Percentiles rank a stretch among this genome's conserved stretches.
Conservation (phyloP, 2,888 invertebrate genomes). For the Synanthedon vespiformis region DNA sequence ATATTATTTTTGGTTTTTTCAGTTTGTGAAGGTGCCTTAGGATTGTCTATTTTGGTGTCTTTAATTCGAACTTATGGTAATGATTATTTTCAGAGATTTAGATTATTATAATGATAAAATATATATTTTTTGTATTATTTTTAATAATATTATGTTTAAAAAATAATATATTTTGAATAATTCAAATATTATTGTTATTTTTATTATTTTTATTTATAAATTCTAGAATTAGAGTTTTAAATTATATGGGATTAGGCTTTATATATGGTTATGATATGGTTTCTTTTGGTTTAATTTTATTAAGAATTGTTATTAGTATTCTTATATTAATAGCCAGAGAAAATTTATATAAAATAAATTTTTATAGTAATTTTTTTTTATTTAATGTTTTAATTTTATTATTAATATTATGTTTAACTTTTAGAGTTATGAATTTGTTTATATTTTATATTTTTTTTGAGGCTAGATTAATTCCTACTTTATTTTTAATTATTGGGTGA, state of each 20-base stretch:
- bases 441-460: conserved; percentile 81
- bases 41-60: conserved; percentile 72
- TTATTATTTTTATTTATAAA: conserved; percentile 60
- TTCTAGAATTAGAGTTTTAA: conserved; percentile 33
- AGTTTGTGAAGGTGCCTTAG: conserved; percentile 76
- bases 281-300: conserved; percentile 67
- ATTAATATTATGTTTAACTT: conserved; percentile 68
- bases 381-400: conserved; percentile 64
- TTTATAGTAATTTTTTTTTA: conserved; percentile 63
- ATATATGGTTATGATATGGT: conserved; percentile 60
- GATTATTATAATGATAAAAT: conserved; percentile 70
- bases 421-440: conserved; percentile 71
- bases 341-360: conserved; percentile 47
- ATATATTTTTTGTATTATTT: conserved; percentile 58
- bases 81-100: conserved; percentile 74
- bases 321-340: conserved; percentile 72
- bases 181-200: conserved; percentile 62
- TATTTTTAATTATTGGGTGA: conserved; percentile 76
- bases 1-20: conserved; percentile 73
- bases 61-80: conserved; percentile 73
- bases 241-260: conserved; percentile 49
- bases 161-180: conserved; percentile 63
- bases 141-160: conserved; percentile 64
- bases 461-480: conserved; percentile 74
- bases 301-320: conserved; percentile 72